Conservation (phyloP, 2,888 invertebrate species). For the Amphipoea lucens region DNA sequence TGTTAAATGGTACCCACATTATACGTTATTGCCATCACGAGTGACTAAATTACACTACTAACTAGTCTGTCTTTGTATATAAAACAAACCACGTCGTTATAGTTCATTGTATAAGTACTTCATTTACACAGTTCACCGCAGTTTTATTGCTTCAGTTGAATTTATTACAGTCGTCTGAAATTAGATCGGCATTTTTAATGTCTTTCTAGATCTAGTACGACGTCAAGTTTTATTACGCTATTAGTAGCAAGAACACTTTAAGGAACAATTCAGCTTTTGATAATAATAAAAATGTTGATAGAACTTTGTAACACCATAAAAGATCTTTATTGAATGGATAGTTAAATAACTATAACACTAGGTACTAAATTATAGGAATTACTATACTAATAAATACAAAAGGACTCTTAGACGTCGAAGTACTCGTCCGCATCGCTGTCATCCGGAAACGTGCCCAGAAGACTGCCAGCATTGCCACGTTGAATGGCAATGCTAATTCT, state of each 20-base stretch:
- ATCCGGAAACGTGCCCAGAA: too few species aligned
- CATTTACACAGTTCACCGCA: conserved; percentile 36
- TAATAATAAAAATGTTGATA: conserved; percentile 5
- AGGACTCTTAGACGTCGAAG: too few species aligned
- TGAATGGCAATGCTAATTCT: too few species aligned
- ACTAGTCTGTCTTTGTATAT: background rate
- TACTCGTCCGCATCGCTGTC: too few species aligned
- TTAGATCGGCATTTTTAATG: conserved; percentile 48
- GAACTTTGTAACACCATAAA: background rate
- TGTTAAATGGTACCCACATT: background rate
- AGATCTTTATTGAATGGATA: too few species aligned
- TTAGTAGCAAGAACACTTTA: conserved; percentile 17
- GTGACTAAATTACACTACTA: background rate
- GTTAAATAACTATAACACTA: too few species aligned
- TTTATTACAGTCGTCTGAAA: conserved; percentile 46
- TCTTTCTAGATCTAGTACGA: conserved; percentile 34
- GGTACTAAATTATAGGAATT: too few species aligned
- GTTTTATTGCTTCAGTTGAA: conserved; percentile 40
- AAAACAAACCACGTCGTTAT: conserved; percentile 25
- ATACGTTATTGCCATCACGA: background rate
- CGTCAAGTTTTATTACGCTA: conserved; percentile 34
- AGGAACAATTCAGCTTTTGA: background rate
- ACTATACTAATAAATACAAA: too few species aligned
- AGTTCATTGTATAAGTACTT: conserved; percentile 26
- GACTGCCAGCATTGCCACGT: too few species aligned